Conservation (phyloP, 2,888 invertebrate species). For the Eugnorisma glareosa region DNA sequence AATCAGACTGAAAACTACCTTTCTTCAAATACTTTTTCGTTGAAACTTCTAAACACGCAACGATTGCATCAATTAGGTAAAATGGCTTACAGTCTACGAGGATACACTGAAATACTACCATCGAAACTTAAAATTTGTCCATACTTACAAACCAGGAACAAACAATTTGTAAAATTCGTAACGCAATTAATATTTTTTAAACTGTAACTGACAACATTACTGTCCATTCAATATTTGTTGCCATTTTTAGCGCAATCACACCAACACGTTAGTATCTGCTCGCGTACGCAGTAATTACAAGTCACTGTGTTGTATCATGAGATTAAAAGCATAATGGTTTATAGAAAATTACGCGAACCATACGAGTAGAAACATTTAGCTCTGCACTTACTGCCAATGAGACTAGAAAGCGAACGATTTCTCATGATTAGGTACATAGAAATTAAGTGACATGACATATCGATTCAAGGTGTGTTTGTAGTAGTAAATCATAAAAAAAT, state of each 20-base stretch:
- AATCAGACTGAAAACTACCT: too few species aligned
- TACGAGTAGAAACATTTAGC: constrained; percentile 45
- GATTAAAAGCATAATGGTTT: constrained; percentile 47
- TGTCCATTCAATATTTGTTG: constrained; percentile 25
- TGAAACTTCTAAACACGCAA: neutral
- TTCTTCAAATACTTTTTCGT: neutral
- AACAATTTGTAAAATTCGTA: neutral
- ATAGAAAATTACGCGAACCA: constrained; percentile 57
- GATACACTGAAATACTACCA: neutral
- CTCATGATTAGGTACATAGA: constrained; percentile 65
- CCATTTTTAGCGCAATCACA: constrained; percentile 36
- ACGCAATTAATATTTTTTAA: constrained; percentile 11
- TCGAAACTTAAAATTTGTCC: neutral
- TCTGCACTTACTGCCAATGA: constrained; percentile 51
- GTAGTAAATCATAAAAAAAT: constrained; percentile 2
- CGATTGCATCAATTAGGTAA: neutral
- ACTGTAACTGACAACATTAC: constrained; percentile 13
- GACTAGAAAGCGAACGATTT: constrained; percentile 69
- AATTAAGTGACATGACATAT: constrained; percentile 58
- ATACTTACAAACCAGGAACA: constrained; percentile 1
- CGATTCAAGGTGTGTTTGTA: constrained; percentile 29
- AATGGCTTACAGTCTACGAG: neutral
- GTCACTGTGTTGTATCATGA: constrained; percentile 48
- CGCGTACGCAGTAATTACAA: constrained; percentile 56
- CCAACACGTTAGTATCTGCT: constrained; percentile 20